A percentile compares a stretch with the other conserved stretches of the same genome.
phyloP scores from a whole-genome alignment of 2,797 vertebrate species.

The Babyrousa celebensis region DNA sequence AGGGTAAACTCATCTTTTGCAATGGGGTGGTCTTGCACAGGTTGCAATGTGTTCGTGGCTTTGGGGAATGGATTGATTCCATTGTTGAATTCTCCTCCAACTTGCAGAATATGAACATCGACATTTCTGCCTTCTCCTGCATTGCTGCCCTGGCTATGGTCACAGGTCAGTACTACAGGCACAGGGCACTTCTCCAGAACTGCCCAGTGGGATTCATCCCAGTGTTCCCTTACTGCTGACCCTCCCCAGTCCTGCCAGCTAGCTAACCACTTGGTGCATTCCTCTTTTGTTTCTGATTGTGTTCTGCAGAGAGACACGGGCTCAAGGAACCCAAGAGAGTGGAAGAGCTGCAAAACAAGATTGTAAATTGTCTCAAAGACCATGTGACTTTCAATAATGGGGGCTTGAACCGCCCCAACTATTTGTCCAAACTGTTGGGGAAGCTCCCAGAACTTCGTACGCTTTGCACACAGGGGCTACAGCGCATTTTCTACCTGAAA shows the following conservation, averaged over 20 bases:
- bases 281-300: constrained; percentile 39
- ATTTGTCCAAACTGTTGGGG: constrained; percentile 99
- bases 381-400: constrained; percentile 99
- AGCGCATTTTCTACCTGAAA: constrained; percentile 99
- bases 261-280: constrained; percentile 63
- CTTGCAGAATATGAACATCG: constrained; percentile 99
- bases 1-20: constrained; percentile 99
- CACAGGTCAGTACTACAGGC: constrained; percentile 94
- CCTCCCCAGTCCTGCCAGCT: not conserved
- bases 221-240: not conserved
- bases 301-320: constrained; percentile 97
- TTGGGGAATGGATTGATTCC: constrained; percentile 99
- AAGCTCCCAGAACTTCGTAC: constrained; percentile 99
- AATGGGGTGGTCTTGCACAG: constrained; percentile 98
- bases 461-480: constrained; percentile 99
- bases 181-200: constrained; percentile 56
- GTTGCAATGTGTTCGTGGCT: constrained; percentile 99
- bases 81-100: constrained; percentile 99
- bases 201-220: constrained; percentile 29
- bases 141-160: constrained; percentile 99
- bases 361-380: constrained; percentile 99
- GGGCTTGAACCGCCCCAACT: constrained; percentile 98
- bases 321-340: constrained; percentile 99
- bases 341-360: constrained; percentile 99
- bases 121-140: constrained; percentile 99